Conservation (phyloP, 1,140 invertebrate species). For the Maconellicoccus hirsutus region DNA sequence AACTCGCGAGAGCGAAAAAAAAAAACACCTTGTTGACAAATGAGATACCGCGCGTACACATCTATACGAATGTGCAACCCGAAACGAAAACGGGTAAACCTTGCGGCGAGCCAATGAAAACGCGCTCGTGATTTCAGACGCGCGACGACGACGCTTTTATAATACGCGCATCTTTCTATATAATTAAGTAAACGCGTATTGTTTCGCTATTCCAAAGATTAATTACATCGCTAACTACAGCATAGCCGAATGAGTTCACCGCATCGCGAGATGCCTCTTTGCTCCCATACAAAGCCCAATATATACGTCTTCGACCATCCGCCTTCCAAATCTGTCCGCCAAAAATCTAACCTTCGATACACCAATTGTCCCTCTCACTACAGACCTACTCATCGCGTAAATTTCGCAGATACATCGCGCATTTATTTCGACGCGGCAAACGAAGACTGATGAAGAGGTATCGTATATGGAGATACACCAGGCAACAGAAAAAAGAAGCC, state of each 20-base stretch:
- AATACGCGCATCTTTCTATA: background rate
- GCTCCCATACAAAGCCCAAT: background rate
- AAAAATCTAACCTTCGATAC: no score
- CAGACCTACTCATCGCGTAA: slow-evolving; percentile 22
- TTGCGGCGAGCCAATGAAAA: background rate
- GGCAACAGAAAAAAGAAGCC: slow-evolving; percentile 33
- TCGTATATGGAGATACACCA: slow-evolving; percentile 46
- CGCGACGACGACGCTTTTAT: background rate
- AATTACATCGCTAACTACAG: background rate
- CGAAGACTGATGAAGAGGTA: slow-evolving; percentile 72
- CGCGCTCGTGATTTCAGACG: background rate
- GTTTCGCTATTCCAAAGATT: background rate
- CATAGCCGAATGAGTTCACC: background rate
- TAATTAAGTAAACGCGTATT: slow-evolving; percentile 5
- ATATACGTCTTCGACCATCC: background rate
- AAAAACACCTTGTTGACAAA: background rate
- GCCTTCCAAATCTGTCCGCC: no score
- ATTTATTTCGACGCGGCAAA: slow-evolving; percentile 74
- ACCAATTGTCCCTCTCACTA: no score
- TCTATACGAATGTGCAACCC: background rate
- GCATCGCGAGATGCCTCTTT: background rate
- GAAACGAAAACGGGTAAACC: background rate
- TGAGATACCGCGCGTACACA: background rate
- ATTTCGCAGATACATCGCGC: slow-evolving; percentile 62
- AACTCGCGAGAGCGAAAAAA: no score